Conservation (phyloP, 2,113 vertebrate genomes). For the Cisticola juncidis region DNA sequence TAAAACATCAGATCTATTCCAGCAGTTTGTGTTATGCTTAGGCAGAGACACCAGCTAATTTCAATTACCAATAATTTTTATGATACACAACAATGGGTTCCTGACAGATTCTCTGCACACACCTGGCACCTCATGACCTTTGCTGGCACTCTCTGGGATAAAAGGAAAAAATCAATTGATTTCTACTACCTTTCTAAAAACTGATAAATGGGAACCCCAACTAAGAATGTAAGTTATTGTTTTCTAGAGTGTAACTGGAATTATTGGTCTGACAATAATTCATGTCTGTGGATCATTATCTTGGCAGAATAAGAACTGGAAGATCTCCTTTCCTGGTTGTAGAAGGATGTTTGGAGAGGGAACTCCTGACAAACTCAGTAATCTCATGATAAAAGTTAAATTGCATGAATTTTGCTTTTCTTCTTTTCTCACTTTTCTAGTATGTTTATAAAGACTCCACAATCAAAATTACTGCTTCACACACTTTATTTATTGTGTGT, state of each 20-base stretch:
- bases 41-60: neutral
- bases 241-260: neutral
- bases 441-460: neutral
- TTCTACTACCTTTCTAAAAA: neutral
- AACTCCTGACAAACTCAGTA: neutral
- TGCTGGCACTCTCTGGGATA: neutral
- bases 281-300: neutral
- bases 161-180: neutral
- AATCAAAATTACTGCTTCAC: neutral
- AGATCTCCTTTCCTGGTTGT: neutral
- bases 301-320: neutral
- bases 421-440: neutral
- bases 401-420: neutral
- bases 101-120: neutral
- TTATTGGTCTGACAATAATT: neutral
- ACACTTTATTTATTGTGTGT: neutral
- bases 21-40: neutral
- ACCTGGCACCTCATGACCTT: neutral
- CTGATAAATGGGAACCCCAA: neutral
- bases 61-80: neutral
- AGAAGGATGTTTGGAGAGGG: neutral
- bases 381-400: accelerated
- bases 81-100: neutral
- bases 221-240: neutral
- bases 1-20: neutral